Conservation (phyloP, 53 echinoderm and acorn worm species). For the Zoroaster sp. region DNA sequence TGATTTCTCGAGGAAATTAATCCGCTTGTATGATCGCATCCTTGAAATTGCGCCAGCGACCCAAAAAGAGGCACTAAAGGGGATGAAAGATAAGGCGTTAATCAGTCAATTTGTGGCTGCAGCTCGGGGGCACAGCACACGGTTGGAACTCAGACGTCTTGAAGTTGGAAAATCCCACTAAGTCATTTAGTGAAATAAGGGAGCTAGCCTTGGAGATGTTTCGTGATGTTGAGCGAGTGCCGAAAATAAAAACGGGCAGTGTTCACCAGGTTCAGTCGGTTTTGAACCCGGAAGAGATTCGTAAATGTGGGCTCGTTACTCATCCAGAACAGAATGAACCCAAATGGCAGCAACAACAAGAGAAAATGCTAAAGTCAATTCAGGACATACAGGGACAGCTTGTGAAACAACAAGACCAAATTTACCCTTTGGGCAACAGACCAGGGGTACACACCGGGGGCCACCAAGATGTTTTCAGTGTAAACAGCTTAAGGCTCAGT, state of each 20-base stretch:
- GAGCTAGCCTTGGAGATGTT: not conserved
- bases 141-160: not conserved
- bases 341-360: not conserved
- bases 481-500: not conserved
- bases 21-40: not conserved
- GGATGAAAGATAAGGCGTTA: not conserved
- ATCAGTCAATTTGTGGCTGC: conserved; percentile 28
- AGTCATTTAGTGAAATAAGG: conserved; percentile 7
- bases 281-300: not conserved
- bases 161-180: not conserved
- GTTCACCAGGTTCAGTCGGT: not conserved
- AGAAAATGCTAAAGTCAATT: not conserved
- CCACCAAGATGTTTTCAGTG: not conserved
- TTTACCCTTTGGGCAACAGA: not conserved
- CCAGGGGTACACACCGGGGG: not conserved
- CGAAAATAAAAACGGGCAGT: not conserved
- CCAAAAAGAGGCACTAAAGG: not conserved
- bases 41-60: not conserved
- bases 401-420: not conserved
- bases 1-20: conserved; percentile 13
- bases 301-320: not conserved
- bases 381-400: not conserved
- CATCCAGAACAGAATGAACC: not conserved
- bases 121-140: not conserved
- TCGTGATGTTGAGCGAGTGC: not conserved